Evolutionary conservation across 2,113 vertebrate species (phyloP), one percentile per base, ranked within the genome.

Genomic region (Chitala chitala): DNA sequence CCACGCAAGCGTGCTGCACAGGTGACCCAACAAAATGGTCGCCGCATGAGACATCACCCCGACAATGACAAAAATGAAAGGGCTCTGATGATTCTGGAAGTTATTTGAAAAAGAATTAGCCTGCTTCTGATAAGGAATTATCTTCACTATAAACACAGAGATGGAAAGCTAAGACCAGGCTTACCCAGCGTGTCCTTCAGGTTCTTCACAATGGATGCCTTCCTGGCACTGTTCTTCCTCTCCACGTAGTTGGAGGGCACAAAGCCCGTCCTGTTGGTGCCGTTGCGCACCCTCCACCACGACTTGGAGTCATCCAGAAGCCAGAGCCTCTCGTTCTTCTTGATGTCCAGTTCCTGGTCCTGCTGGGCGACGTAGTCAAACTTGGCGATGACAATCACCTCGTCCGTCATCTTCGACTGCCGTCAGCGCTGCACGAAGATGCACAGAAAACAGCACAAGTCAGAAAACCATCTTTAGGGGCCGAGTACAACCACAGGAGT

Each of bases 221-320:
- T 96, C 72, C 94, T 90, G 73, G 93, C 92, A 26, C 93, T 94
- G 88, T 94, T 96, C 84, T 96, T 96, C 77, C 94, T 89, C 83
- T 96, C 94, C 74, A 96, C 94, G 15, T 96, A 96, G 87, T 96
- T 96, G 70, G 94, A 96, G 58, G 94, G 94, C 82, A 96, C 94
- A 73, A 95, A 95, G 81, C 94, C 94, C 0, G 94, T 96, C 88
- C 93, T 94, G 91, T 96, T 95, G 82, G 91, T 92, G 74, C 92
- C 90, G 76, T 96, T 96, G 72, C 94, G 88, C 61, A 96, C 94
- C 58, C 93, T 87, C 94, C 94, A 96, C 94, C 94, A 96, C 74
- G 94, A 95, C 74, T 95, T 94, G 40, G 94, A 95, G 85, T 96
- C 94, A 24, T 96, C 94, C 33, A 96, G 84, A 50, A 96, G 91